Evolutionary conservation across 2,113 vertebrate genomes (phyloP).

Genomic region (Picathartes gymnocephalus): DNA sequence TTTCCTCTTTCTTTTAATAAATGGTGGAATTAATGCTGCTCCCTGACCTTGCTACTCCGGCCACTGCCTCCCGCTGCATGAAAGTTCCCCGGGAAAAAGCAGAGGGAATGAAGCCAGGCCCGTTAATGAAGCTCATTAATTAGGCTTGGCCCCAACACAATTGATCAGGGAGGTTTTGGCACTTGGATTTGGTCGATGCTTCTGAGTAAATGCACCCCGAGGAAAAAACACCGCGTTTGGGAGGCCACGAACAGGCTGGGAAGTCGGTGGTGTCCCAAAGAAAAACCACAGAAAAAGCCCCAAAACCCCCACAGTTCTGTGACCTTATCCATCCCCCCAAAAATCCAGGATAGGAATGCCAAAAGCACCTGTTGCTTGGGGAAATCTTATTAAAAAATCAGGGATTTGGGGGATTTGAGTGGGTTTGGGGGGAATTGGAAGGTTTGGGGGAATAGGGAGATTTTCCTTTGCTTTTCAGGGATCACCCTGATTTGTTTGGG

Average conservation of each 20-base stretch:
- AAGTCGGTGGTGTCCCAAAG: background rate
- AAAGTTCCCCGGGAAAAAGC: slow-evolving; percentile 18
- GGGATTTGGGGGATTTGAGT: no score
- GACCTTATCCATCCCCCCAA: fast-evolving
- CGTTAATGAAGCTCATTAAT: slow-evolving; percentile 44
- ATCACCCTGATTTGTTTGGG: background rate
- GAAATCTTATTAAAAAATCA: fast-evolving
- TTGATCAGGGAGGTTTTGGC: background rate
- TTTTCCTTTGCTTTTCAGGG: background rate
- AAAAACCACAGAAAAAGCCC: background rate
- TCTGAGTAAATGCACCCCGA: background rate
- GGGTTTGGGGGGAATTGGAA: background rate
- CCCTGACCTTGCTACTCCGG: fast-evolving
- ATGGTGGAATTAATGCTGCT: background rate
- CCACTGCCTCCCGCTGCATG: fast-evolving
- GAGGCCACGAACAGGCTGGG: background rate
- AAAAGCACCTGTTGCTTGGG: background rate
- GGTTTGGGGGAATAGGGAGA: background rate
- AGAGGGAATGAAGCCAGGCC: slow-evolving; percentile 22
- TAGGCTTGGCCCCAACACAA: slow-evolving; percentile 44
- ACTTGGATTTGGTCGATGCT: background rate
- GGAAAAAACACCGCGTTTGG: fast-evolving
- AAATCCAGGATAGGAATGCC: fast-evolving
- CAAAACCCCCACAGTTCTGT: background rate
- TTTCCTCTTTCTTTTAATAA: background rate